Evolutionary conservation across 2,797 vertebrate genomes (phyloP).

Genomic region (Sebastes aleutianus): DNA sequence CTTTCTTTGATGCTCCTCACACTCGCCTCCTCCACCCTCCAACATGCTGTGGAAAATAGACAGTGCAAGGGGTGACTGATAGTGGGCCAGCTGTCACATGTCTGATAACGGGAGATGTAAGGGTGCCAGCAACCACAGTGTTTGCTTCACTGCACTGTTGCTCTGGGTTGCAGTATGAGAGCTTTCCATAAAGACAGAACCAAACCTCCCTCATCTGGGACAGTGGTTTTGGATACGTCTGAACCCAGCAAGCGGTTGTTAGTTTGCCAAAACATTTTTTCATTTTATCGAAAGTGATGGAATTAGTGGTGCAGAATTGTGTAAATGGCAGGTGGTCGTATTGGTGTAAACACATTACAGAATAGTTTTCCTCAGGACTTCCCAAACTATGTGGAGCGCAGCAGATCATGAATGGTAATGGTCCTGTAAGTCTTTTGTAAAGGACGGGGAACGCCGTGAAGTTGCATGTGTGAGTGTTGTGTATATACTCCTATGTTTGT

Average conservation of each 20-base stretch:
- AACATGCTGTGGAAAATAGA: conserved; percentile 37
- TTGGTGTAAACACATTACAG: conserved; percentile 17
- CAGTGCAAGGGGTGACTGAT: conserved; percentile 41
- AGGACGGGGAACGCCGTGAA: background rate
- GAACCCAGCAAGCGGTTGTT: conserved; percentile 18
- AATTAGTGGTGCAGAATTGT: conserved; percentile 4
- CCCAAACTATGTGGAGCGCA: background rate
- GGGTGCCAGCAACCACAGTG: conserved; percentile 44
- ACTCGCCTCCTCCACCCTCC: conserved; percentile 22
- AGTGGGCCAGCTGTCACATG: conserved; percentile 60
- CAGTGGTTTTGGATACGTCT: conserved; percentile 30
- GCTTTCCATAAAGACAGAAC: conserved; percentile 39
- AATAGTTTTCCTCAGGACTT: conserved; percentile 1
- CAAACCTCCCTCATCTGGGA: conserved; percentile 22
- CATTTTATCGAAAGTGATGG: conserved; percentile 19
- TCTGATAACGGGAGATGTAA: conserved; percentile 55
- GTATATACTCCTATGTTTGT: conserved; percentile 1
- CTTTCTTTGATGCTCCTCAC: conserved; percentile 36
- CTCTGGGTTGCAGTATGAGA: conserved; percentile 26
- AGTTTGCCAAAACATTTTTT: conserved; percentile 25
- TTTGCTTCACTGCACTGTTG: conserved; percentile 46
- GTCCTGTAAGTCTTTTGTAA: conserved; percentile 11
- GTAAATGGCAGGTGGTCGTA: conserved; percentile 16
- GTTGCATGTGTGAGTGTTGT: background rate
- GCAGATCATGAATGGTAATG: background rate